Conservation (phyloP, 2,797 vertebrate species). For the Pseudochirops cupreus region DNA sequence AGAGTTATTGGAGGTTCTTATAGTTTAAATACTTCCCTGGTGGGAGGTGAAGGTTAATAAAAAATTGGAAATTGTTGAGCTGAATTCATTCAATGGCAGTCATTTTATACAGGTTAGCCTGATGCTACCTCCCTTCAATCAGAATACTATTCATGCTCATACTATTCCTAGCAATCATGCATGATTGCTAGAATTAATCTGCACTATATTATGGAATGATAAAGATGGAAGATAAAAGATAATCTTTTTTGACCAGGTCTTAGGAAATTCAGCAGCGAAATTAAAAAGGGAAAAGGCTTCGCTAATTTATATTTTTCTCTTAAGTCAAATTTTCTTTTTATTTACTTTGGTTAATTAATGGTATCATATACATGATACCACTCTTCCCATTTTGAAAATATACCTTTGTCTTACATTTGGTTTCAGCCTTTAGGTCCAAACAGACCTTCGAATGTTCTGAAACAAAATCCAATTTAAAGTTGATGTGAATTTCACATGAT, state of each 20-base stretch:
- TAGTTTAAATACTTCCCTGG: background rate
- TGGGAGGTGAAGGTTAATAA: background rate
- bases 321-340: constrained; percentile 36
- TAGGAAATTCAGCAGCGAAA: constrained; percentile 32
- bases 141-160: background rate
- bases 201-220: constrained; percentile 33
- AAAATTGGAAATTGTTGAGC: background rate
- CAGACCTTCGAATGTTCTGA: constrained; percentile 79
- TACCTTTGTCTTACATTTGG: constrained; percentile 78
- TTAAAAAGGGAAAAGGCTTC: constrained; percentile 62
- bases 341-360: constrained; percentile 70
- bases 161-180: constrained; percentile 15
- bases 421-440: constrained; percentile 76
- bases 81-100: background rate
- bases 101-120: constrained; percentile 5
- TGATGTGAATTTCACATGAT: constrained; percentile 78
- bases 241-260: constrained; percentile 37
- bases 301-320: constrained; percentile 50
- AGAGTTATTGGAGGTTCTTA: background rate
- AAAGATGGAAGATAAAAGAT: constrained; percentile 24
- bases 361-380: constrained; percentile 72
- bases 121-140: background rate
- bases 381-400: constrained; percentile 76
- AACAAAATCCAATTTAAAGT: constrained; percentile 80
- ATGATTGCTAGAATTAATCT: background rate